phyloP scores from a whole-genome alignment of 1,140 invertebrate genomes.

The Trialeurodes vaporariorum region DNA sequence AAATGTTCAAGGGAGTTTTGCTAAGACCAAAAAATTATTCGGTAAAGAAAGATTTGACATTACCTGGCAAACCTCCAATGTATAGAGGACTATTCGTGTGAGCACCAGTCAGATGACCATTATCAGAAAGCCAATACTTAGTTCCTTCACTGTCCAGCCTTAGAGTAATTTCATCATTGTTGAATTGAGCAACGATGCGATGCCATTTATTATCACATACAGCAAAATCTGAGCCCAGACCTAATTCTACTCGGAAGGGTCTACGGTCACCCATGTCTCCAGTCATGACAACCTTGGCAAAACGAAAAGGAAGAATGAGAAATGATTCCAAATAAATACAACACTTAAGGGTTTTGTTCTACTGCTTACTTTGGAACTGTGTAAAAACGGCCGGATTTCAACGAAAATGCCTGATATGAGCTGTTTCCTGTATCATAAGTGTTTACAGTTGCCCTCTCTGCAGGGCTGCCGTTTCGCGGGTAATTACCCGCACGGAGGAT shows the following conservation, averaged over 20 bases:
- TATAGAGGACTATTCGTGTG: conserved; percentile 53
- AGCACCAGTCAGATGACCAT: conserved; percentile 36
- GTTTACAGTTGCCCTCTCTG: no score
- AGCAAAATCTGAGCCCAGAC: conserved; percentile 46
- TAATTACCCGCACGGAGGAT: no score
- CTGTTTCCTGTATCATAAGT: no score
- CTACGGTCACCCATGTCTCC: conserved; percentile 52
- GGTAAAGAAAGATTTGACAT: conserved; percentile 13
- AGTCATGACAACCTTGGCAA: conserved; percentile 48
- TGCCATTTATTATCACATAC: conserved; percentile 84
- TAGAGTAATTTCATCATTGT: conserved; percentile 52
- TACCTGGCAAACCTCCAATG: conserved; percentile 77
- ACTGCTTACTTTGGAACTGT: no score
- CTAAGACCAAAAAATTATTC: conserved; percentile 10
- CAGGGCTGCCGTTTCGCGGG: no score
- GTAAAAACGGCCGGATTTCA: no score
- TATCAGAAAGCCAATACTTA: conserved; percentile 38
- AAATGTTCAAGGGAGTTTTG: background rate
- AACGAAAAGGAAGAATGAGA: no score
- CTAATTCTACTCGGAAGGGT: conserved; percentile 44
- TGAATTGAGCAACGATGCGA: conserved; percentile 57
- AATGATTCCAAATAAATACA: no score
- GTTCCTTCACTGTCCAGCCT: conserved; percentile 54
- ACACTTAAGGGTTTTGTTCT: no score
- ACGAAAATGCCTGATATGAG: no score